phyloP scores from a whole-genome alignment of 1,140 invertebrate species.

The Neodiprion lecontei region DNA sequence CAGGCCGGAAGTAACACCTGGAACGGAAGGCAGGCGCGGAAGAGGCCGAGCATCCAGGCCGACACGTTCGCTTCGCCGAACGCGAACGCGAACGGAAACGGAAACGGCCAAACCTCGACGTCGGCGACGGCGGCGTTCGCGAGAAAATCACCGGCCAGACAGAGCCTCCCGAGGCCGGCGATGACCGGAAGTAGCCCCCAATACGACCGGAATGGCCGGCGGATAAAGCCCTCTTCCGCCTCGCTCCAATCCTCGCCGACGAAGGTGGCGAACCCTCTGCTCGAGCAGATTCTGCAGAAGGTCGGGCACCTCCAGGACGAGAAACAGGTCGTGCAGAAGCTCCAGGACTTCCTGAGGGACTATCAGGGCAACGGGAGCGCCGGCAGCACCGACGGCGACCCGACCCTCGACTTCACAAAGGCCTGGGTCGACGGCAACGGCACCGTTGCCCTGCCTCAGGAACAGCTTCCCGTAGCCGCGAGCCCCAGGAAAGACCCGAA shows the following conservation, averaged over 20 bases:
- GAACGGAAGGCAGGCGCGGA: conserved; percentile 68
- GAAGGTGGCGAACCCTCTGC: conserved; percentile 67
- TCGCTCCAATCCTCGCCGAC: conserved; percentile 70
- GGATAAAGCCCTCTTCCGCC: conserved; percentile 56
- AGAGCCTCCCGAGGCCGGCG: conserved; percentile 67
- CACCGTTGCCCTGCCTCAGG: conserved; percentile 58
- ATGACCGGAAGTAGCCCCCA: conserved; percentile 51
- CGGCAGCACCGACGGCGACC: conserved; percentile 58
- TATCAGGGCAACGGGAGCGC: conserved; percentile 54
- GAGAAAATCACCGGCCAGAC: conserved; percentile 67
- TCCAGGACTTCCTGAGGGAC: conserved; percentile 73
- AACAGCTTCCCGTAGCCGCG: conserved; percentile 47
- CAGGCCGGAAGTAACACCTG: conserved; percentile 69
- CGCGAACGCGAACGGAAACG: conserved; percentile 45
- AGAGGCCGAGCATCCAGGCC: conserved; percentile 68
- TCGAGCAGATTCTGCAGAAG: conserved; percentile 75
- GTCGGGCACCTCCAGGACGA: conserved; percentile 74
- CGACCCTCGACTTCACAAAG: conserved; percentile 72
- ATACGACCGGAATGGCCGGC: conserved; percentile 65
- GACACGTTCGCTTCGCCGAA: conserved; percentile 70
- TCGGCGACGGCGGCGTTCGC: conserved; percentile 62
- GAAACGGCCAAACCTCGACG: conserved; percentile 30
- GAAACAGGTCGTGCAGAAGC: conserved; percentile 71
- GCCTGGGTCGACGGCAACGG: conserved; percentile 79
- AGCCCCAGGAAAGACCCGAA: conserved; percentile 60